Base-by-base conservation (phyloP, 2,888 invertebrate species). In the Amiota minor region DNA sequence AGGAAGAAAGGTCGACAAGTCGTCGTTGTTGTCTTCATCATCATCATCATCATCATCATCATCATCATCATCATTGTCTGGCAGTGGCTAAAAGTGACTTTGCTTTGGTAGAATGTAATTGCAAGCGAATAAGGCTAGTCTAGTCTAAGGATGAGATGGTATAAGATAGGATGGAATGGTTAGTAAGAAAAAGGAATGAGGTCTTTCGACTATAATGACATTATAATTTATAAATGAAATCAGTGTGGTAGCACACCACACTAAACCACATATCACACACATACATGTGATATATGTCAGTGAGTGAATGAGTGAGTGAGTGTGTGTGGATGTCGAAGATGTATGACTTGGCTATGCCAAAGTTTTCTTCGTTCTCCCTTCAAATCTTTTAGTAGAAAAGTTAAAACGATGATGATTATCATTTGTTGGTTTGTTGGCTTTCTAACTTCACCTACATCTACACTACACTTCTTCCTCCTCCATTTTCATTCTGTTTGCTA, bases 181-280 rank as follows among this genome's bases (percentile, higher is more conserved):
- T 35, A 0, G 35, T 35, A 8, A 10, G 53, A 53, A 53, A 53
- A 53, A 9, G 53, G n/a, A 12, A 14, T 16, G 74, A 78, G 80
- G 79, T 83, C 80, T 83, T 83, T 79, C 82, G 73, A 35, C 81
- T 80, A 83, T 86, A 88, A 88, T 88, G 88, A 86, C 88, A 88
- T 85, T 88, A 87, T 88, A 88, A 88, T 88, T 87, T 87, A 86
- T 88, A 82, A 87, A 83, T 82, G 83, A 85, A 86, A 83, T 81
- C 85, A 83, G 86, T 79, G 81, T 9, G 20, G 10, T 3, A 14
- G n/a, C 68, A 12, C 18, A 53, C 23, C 6, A 35, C 6, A 49
- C 59, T 6, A 35, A 2, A 35, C 6, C 47, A 16, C 47, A 59
- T 23, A 16, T 6, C 67, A 67, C 50, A 67, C 49, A 67, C 67